These are phyloP conservation scores for Microvelia longipes DNA, from an alignment of 1,140 invertebrate species.

Conservation along the genomic window DNA sequence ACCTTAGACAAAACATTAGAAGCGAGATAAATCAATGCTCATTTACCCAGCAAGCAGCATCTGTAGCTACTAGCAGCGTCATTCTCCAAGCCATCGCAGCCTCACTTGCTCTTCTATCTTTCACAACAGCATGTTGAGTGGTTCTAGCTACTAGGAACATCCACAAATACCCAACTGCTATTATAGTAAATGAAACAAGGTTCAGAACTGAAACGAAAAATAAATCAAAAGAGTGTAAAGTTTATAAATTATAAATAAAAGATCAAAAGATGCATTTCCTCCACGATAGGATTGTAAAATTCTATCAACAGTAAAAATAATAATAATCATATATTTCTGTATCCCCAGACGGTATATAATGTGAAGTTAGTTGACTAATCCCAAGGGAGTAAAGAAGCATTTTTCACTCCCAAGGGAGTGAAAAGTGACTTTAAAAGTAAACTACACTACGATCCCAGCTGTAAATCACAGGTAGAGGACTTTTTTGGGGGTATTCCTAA, in stretches of 20 bases:
- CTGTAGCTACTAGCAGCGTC: conserved; percentile 39
- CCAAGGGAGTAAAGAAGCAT: no score
- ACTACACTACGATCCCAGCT: no score
- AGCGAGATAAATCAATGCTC: no score
- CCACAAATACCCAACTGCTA: conserved; percentile 37
- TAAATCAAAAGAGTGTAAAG: background rate
- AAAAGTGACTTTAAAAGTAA: no score
- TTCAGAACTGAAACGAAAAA: conserved; percentile 30
- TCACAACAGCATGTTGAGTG: conserved; percentile 32
- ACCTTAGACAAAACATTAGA: no score
- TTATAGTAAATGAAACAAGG: conserved; percentile 36
- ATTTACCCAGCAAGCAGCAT: conserved; percentile 39
- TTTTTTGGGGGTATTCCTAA: no score
- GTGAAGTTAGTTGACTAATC: no score
- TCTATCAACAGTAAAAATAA: background rate
- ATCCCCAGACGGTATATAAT: no score
- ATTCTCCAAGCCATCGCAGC: conserved; percentile 38
- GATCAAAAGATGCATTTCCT: no score
- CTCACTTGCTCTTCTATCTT: conserved; percentile 28
- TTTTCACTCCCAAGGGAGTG: no score
- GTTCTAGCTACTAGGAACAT: conserved; percentile 39
- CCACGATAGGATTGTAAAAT: background rate
- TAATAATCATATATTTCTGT: no score
- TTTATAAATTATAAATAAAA: background rate
- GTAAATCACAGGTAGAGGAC: no score